Evolutionary conservation across 2,888 invertebrate genomes (phyloP), one percentile per base, ranked within the genome.

Genomic region (Omphaloscelis lunosa): DNA sequence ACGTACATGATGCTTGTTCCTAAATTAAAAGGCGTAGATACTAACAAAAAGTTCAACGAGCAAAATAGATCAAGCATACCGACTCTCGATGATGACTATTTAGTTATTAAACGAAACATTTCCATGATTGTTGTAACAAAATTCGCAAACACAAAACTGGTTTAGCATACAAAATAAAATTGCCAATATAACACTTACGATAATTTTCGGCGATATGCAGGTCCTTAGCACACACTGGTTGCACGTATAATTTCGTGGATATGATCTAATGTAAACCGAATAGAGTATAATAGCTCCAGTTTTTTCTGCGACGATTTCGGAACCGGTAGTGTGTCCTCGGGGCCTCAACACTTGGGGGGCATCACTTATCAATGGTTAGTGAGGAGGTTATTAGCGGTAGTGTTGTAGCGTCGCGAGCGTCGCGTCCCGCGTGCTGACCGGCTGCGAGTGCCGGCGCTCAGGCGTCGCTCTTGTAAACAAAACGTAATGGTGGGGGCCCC

Each of bases 401-500:
- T 87, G 80, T 77, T 85, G 82, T 80, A 88, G 90, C 90, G 91
- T 85, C 86, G 83, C 83, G 92, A 90, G 94, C 93, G 94, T 92
- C 93, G 93, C 94, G 94, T 90, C 91, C 91, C 95, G 95, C 94
- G 94, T 93, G 95, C 92, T 91, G 89, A 93, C 93, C 95, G 93
- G 92, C 93, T 92, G 93, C 95, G 94, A 96, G 94, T 96, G 96
- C 94, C 96, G 95, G 95, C 93, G 94, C 90, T 90, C 92, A 92
- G 93, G 92, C 93, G 94, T 90, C 93, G 92, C 91, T 93, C 95
- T 93, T 95, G 96, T 96, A 96, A 96, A 96, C 96, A 96, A 96
- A 95, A 92, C 93, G 93, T 88, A 89, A 93, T 94, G 96, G 96
- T 95, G 96, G 96, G 96, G 96, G 96, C 95, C 95, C 93, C 94